Conservation (phyloP, 2,113 vertebrate genomes). For the Dendrocopos noguchii region DNA sequence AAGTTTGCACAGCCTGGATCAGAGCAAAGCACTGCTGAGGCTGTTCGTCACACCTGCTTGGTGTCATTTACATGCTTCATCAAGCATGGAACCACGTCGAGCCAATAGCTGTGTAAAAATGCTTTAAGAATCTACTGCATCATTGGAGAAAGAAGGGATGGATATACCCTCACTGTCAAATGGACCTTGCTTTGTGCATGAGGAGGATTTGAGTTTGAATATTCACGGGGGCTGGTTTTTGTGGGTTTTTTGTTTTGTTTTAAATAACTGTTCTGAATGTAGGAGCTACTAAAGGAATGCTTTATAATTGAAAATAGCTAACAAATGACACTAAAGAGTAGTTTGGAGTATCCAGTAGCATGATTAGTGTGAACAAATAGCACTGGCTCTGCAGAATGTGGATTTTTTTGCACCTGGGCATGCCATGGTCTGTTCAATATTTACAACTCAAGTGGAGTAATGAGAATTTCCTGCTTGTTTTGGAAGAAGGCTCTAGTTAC, state of each 20-base stretch:
- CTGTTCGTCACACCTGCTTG: slow-evolving; percentile 24
- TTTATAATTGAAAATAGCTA: background rate
- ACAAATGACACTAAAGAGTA: background rate
- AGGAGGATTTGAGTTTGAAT: background rate
- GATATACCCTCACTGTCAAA: background rate
- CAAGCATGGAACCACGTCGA: slow-evolving; percentile 4
- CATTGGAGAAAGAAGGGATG: background rate
- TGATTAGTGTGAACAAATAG: background rate
- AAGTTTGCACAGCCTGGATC: background rate
- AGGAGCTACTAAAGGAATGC: background rate
- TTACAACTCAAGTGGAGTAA: background rate
- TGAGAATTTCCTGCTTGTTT: background rate
- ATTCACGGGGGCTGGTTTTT: background rate
- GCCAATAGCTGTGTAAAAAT: background rate
- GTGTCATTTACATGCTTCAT: slow-evolving; percentile 22
- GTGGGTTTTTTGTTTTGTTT: background rate
- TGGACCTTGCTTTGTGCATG: background rate
- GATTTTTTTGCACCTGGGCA: background rate
- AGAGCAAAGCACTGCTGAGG: background rate
- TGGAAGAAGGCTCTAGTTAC: background rate
- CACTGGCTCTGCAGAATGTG: background rate
- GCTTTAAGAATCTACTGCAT: background rate
- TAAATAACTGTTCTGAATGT: background rate
- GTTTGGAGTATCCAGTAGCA: background rate
- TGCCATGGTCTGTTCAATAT: background rate